Base-by-base conservation (phyloP, 2,113 vertebrate species). In the Pseudois nayaur region DNA sequence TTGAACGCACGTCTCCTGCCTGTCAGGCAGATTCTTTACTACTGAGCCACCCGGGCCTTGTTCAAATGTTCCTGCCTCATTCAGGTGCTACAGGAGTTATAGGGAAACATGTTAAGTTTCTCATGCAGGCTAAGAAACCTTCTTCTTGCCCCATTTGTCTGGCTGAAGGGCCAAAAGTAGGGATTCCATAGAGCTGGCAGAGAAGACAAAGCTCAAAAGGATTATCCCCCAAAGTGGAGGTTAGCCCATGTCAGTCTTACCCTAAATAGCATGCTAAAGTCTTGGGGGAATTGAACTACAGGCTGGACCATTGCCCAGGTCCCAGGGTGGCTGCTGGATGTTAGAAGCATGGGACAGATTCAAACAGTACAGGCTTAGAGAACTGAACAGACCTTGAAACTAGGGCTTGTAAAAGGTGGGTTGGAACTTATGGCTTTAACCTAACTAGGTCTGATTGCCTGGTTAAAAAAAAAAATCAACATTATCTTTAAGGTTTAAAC, bases 1-100 rank as follows among this genome's bases (percentile, higher is more conserved):
- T 74, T 1, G 3, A 74, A 74, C 3, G 19, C 21, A 21, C 5
- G 0, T 6, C n/a, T 74, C 19, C 21, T 74, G n/a, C n/a, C n/a
- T 71, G 67, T 71, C n/a, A 40, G n/a, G 10, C n/a, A 71, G 10
- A 71, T 36, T 71, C n/a, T 71, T 71, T 71, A 71, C 67, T 23
- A 23, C 17, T 71, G n/a, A 71, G 67, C 67, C n/a, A 36, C 67
- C 67, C 1, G 19, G 5, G 33, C 23, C 31, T 71, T 83, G 62
- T 83, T 74, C 52, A 74, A 62, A 74, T 90, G 67, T 33, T 85
- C 54, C 21, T 76, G 27, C 27, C 29, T 84, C 27, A 57, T 84
- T 84, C 33, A 43, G 62, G 19, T 60, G 62, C 43, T 27, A 15
- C 7, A 91, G 25, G 33, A 52, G 17, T 52, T 81, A n/a, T 52